phyloP scores from a whole-genome alignment of 92 coral and sea anemone species.

The Umimayanthus kanabou region DNA sequence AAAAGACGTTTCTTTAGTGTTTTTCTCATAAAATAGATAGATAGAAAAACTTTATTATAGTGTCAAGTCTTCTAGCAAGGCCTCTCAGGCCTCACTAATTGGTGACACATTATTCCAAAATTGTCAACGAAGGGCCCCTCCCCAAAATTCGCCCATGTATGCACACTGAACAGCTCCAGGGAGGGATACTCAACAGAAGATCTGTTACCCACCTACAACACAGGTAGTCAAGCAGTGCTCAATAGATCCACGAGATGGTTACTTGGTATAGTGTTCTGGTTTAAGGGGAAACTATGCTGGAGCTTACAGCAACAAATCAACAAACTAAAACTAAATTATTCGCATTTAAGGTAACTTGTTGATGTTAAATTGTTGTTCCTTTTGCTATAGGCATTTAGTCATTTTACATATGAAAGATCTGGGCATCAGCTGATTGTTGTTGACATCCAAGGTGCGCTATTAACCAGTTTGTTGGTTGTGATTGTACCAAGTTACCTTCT shows the following conservation, averaged over 20 bases:
- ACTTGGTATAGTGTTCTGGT: background rate
- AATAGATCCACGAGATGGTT: background rate
- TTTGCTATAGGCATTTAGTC: conserved; percentile 88
- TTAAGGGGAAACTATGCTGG: too few species aligned
- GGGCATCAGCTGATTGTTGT: conserved; percentile 94
- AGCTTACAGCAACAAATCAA: too few species aligned
- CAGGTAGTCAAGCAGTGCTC: background rate
- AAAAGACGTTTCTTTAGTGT: too few species aligned
- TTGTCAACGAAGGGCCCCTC: too few species aligned
- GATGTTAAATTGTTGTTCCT: background rate
- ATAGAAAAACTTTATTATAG: too few species aligned
- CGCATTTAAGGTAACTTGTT: background rate
- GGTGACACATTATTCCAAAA: too few species aligned
- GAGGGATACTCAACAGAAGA: background rate
- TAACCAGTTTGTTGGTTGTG: background rate
- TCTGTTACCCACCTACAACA: background rate
- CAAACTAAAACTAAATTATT: background rate
- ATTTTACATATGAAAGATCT: conserved; percentile 95
- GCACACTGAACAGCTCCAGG: background rate
- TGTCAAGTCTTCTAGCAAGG: too few species aligned
- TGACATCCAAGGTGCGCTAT: conserved; percentile 88
- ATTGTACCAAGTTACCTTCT: too few species aligned
- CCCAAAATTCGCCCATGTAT: too few species aligned
- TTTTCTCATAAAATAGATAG: too few species aligned
- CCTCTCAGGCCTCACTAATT: too few species aligned